Conservation (phyloP, 2,797 vertebrate species). For the Tamandua tetradactyla region DNA sequence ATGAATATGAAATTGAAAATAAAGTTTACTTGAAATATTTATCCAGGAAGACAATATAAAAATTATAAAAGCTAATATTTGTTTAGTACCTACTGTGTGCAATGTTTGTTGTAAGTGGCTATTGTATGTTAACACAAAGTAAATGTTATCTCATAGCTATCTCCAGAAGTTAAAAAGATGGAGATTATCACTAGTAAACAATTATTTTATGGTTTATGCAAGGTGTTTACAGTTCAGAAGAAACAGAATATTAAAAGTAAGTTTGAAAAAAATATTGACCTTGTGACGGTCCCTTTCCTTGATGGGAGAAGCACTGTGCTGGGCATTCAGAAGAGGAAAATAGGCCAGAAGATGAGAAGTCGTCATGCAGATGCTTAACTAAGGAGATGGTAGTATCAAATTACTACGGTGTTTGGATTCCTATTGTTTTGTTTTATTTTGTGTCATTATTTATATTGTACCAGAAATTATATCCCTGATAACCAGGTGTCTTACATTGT, state of each 20-base stretch:
- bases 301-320: background rate
- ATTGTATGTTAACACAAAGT: background rate
- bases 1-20: background rate
- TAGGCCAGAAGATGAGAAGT: background rate
- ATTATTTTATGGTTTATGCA: background rate
- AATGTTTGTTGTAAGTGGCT: background rate
- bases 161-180: background rate
- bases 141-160: background rate
- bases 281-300: background rate
- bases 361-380: background rate
- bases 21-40: background rate
- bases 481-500: background rate
- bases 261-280: background rate
- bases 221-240: background rate
- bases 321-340: background rate
- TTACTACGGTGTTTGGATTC: background rate
- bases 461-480: background rate
- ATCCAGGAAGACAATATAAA: background rate
- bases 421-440: background rate
- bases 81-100: background rate
- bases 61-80: background rate
- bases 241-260: background rate
- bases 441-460: background rate
- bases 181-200: background rate
- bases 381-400: fast-evolving